Percentiles rank a stretch among this genome's conserved stretches.
Evolutionary conservation across 2,797 vertebrate species (phyloP).

Genomic region (Intellagama lesueurii): DNA sequence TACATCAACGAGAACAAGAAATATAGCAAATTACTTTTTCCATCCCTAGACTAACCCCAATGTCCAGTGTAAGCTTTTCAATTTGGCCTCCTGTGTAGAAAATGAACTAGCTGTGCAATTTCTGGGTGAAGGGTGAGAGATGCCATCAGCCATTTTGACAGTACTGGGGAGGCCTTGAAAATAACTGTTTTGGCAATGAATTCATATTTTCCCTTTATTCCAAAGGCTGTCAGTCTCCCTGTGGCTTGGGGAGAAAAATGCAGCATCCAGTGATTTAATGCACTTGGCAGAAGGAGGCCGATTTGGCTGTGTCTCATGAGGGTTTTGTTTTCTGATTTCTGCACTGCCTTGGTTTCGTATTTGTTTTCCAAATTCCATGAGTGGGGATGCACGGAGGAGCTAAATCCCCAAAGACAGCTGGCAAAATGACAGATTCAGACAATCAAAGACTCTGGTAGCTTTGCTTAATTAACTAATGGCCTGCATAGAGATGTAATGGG

Average conservation of each 20-base stretch:
- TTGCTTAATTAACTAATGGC: slow-evolving; percentile 80
- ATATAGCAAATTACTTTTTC: no score
- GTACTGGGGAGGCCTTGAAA: not conserved
- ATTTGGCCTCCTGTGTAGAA: not conserved
- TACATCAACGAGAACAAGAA: no score
- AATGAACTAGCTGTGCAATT: not conserved
- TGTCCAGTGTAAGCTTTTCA: not conserved
- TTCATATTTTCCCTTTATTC: not conserved
- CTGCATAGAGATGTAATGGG: slow-evolving; percentile 61
- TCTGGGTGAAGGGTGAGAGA: not conserved
- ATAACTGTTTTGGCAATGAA: not conserved
- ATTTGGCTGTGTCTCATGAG: slow-evolving; percentile 33
- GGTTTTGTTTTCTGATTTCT: slow-evolving; percentile 39
- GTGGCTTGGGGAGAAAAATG: not conserved
- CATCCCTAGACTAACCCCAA: no score
- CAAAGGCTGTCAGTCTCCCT: not conserved
- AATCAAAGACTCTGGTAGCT: slow-evolving; percentile 58
- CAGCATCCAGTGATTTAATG: not conserved
- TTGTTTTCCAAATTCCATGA: slow-evolving; percentile 52
- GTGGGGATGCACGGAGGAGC: slow-evolving; percentile 26
- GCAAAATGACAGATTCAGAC: slow-evolving; percentile 61
- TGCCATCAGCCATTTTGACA: not conserved
- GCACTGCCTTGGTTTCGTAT: slow-evolving; percentile 27
- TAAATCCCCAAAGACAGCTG: slow-evolving; percentile 49
- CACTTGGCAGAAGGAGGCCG: not conserved